Evolutionary conservation across 2,113 vertebrate genomes (phyloP).

Genomic region (Alouatta palliata): DNA sequence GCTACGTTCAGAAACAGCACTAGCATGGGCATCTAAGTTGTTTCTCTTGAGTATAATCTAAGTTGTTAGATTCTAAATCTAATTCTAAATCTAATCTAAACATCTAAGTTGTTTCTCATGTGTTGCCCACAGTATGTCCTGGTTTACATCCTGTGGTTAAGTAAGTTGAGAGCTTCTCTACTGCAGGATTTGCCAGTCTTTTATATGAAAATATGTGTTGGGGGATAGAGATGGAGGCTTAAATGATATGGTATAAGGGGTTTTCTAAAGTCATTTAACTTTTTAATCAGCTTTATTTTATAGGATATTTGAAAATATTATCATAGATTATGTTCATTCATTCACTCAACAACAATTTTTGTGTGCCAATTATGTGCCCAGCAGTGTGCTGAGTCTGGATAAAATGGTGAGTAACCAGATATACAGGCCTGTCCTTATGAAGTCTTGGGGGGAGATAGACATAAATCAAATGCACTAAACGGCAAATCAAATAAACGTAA

Average conservation of each 20-base stretch:
- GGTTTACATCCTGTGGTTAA: neutral
- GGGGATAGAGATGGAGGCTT: neutral
- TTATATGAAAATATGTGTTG: neutral
- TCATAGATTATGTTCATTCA: neutral
- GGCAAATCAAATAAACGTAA: neutral
- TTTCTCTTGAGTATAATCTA: neutral
- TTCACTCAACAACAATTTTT: neutral
- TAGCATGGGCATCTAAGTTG: neutral
- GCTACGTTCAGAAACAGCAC: neutral
- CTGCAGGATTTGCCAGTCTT: neutral
- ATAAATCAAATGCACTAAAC: neutral
- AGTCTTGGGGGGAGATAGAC: neutral
- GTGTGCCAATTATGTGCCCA: neutral
- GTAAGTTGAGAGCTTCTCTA: neutral
- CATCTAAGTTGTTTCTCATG: neutral
- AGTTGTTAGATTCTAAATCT: no score
- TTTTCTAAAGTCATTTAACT: slow-evolving; percentile 4
- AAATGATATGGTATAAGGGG: neutral
- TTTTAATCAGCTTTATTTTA: slow-evolving; percentile 5
- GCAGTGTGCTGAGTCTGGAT: neutral
- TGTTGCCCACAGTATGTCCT: neutral
- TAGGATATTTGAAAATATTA: neutral
- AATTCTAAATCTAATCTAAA: no score
- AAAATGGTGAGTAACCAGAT: neutral
- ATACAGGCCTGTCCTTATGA: neutral